Percentiles rank a stretch among this genome's conserved stretches.
These are phyloP conservation scores for Acropternis orthonyx DNA, from an alignment of 2,797 vertebrate genomes.

Conservation along the genomic window DNA sequence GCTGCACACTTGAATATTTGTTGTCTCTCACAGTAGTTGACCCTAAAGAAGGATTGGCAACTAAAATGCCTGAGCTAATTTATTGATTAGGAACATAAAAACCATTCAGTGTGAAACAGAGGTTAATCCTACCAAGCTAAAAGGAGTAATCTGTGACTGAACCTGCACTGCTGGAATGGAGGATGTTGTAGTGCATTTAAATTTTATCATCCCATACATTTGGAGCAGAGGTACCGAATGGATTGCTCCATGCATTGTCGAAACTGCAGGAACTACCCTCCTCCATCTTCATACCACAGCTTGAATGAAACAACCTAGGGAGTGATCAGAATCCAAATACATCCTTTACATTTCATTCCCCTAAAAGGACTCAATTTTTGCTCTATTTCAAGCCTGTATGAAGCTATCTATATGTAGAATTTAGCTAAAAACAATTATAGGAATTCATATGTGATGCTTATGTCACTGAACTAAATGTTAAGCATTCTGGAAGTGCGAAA, in stretches of 20 bases:
- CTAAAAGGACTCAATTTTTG: background rate
- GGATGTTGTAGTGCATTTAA: background rate
- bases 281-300: background rate
- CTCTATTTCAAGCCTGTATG: background rate
- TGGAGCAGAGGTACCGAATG: background rate
- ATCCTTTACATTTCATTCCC: background rate
- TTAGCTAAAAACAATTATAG: background rate
- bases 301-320: background rate
- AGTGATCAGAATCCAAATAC: background rate
- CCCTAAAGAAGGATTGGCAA: background rate
- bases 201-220: background rate
- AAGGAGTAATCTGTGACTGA: background rate
- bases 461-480: background rate
- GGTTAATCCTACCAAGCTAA: background rate
- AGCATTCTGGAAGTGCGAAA: background rate
- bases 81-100: background rate
- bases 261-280: background rate
- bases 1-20: background rate
- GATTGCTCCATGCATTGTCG: background rate
- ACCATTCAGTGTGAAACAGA: background rate
- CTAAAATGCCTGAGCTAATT: background rate
- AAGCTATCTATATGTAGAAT: background rate
- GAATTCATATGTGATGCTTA: background rate
- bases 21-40: background rate
- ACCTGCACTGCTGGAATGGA: background rate